Conservation (phyloP, 2,113 vertebrate genomes). For the Daphoenositta chrysoptera region DNA sequence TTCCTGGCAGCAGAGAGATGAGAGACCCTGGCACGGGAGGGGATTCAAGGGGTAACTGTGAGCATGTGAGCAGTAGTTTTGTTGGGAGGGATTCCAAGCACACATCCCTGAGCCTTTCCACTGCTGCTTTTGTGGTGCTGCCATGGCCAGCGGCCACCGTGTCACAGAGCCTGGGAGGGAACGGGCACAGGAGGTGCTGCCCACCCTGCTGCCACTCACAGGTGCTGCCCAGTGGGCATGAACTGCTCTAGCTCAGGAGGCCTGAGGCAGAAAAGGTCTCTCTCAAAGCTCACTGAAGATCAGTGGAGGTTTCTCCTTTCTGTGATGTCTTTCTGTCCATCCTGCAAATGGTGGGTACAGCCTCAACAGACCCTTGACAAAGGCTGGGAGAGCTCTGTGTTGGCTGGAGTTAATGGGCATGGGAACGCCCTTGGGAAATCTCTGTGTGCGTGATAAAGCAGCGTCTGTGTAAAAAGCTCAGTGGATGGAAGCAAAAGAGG, state of each 20-base stretch:
- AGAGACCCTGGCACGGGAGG: not conserved
- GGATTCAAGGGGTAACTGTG: not conserved
- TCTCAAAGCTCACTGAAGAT: not conserved
- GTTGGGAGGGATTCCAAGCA: not conserved
- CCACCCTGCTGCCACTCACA: not conserved
- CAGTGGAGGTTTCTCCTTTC: not conserved
- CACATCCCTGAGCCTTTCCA: not conserved
- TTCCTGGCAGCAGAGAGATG: not conserved
- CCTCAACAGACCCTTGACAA: not conserved
- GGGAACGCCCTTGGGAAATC: not conserved
- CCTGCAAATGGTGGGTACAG: not conserved
- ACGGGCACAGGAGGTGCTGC: not conserved
- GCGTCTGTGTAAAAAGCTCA: not conserved
- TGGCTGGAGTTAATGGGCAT: not conserved
- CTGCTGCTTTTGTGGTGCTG: not conserved
- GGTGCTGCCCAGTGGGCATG: too few relatives aligned
- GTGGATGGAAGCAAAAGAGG: not conserved
- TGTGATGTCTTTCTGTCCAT: not conserved
- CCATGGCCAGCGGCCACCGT: not conserved
- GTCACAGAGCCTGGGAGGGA: not conserved
- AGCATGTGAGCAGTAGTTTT: not conserved
- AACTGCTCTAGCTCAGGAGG: not conserved
- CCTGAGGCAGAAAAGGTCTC: accelerated
- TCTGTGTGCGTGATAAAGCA: not conserved
- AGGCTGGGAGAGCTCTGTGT: not conserved